Conservation (phyloP, 1,140 invertebrate species). For the Musca vetustissima region DNA sequence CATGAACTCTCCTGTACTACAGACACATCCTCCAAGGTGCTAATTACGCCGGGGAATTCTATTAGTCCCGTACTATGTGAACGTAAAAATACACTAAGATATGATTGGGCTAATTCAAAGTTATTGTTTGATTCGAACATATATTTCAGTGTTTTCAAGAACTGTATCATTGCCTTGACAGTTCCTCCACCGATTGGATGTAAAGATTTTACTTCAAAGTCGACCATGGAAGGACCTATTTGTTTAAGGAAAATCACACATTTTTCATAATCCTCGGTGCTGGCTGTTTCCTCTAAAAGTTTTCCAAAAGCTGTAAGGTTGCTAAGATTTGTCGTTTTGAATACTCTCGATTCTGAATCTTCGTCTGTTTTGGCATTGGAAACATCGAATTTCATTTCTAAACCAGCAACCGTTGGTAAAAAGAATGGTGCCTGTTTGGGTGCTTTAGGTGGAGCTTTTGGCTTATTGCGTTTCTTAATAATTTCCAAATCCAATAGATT, state of each 20-base stretch:
- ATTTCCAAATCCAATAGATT: constrained; percentile 89
- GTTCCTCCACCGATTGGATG: constrained; percentile 71
- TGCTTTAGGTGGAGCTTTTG: constrained; percentile 77
- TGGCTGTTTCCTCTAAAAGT: constrained; percentile 57
- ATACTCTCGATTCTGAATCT: constrained; percentile 58
- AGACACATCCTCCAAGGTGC: constrained; percentile 63
- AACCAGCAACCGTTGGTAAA: constrained; percentile 82
- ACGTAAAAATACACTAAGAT: constrained; percentile 90
- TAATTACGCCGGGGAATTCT: constrained; percentile 60
- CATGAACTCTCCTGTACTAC: constrained; percentile 65
- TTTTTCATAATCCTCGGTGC: constrained; percentile 57
- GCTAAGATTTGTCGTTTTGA: constrained; percentile 61
- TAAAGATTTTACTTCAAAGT: constrained; percentile 85
- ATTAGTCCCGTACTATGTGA: constrained; percentile 71
- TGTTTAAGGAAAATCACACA: constrained; percentile 77
- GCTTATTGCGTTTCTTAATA: constrained; percentile 90
- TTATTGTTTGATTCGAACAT: constrained; percentile 77
- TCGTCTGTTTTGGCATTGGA: constrained; percentile 58
- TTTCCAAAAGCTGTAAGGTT: constrained; percentile 71
- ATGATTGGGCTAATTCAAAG: constrained; percentile 92
- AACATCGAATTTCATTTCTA: constrained; percentile 81
- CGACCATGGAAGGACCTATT: constrained; percentile 82
- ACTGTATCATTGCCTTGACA: constrained; percentile 70
- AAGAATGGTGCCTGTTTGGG: constrained; percentile 93
- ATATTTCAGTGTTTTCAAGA: constrained; percentile 74